phyloP scores from a whole-genome alignment of 1,140 invertebrate genomes.

The Monochamus saltuarius region DNA sequence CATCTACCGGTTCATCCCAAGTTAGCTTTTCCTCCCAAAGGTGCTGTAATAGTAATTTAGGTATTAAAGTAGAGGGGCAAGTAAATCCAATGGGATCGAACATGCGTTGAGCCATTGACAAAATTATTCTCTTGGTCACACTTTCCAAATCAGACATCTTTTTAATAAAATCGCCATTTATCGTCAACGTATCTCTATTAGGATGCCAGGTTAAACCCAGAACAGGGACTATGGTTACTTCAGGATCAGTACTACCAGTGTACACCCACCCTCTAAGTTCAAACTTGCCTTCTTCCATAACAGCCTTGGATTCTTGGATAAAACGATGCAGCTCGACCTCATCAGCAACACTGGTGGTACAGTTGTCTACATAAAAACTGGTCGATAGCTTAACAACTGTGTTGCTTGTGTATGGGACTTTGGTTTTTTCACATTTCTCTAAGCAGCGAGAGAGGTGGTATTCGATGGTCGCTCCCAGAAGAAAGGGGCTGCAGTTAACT shows the following conservation, averaged over 20 bases:
- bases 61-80: slow-evolving; percentile 9
- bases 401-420: neutral
- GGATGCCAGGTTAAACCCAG: slow-evolving; percentile 10
- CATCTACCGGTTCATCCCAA: slow-evolving; percentile 20
- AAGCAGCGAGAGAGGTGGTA: slow-evolving; percentile 3
- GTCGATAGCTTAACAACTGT: slow-evolving; percentile 11
- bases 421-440: slow-evolving; percentile 5
- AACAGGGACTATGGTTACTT: neutral
- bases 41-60: slow-evolving; percentile 22
- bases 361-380: slow-evolving; percentile 43
- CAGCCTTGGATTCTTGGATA: slow-evolving; percentile 16
- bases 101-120: slow-evolving; percentile 12
- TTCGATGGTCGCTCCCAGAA: slow-evolving; percentile 21
- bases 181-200: neutral
- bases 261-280: slow-evolving; percentile 37
- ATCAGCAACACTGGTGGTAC: slow-evolving; percentile 28
- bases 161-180: too few species aligned
- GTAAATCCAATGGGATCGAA: slow-evolving; percentile 13
- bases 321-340: slow-evolving; percentile 26
- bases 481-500: slow-evolving; percentile 32
- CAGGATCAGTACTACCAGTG: neutral
- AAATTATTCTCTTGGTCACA: slow-evolving; percentile 12
- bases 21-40: slow-evolving; percentile 16
- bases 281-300: slow-evolving; percentile 34
- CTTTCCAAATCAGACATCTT: too few species aligned